phyloP scores from a whole-genome alignment of 2,888 invertebrate species.

The Lycaena phlaeas region DNA sequence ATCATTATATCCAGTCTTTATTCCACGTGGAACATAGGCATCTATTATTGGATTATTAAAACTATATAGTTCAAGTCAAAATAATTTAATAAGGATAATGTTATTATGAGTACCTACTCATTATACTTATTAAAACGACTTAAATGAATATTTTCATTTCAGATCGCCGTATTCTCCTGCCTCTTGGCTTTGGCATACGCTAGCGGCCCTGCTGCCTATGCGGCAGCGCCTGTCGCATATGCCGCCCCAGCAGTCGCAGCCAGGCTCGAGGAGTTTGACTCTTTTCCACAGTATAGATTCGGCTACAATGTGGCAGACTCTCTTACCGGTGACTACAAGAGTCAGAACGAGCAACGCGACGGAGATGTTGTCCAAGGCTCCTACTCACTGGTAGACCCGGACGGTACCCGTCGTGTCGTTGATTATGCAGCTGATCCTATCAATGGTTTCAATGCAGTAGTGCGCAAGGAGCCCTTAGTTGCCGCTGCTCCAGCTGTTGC shows the following conservation, averaged over 20 bases:
- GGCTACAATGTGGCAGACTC: conserved; percentile 59
- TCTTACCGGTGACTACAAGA: conserved; percentile 61
- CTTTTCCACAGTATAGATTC: conserved; percentile 71
- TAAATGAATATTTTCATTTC: conserved; percentile 19
- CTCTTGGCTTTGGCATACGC: conserved; percentile 44
- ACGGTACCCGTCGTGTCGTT: conserved; percentile 53
- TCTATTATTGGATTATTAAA: too few species aligned
- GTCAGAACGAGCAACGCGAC: conserved; percentile 62
- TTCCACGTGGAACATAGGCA: too few species aligned
- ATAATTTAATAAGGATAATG: too few species aligned
- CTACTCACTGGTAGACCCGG: conserved; percentile 56
- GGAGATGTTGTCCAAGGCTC: conserved; percentile 68
- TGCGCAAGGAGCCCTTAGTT: conserved; percentile 50
- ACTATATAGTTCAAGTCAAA: too few species aligned
- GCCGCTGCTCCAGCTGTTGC: conserved; percentile 43
- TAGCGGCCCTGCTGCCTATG: conserved; percentile 40
- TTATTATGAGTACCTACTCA: too few species aligned
- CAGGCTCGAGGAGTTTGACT: conserved; percentile 61
- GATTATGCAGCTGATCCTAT: conserved; percentile 55
- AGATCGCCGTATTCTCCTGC: conserved; percentile 59
- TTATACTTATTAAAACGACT: too few species aligned
- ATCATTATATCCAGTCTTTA: too few species aligned
- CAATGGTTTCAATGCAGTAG: conserved; percentile 58
- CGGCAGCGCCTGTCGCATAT: conserved; percentile 37
- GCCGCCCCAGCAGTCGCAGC: conserved; percentile 38